A percentile compares a stretch with the other conserved stretches of the same genome.
These are phyloP conservation scores for Albula goreensis DNA, from an alignment of 2,113 vertebrate species.

Conservation along the genomic window DNA sequence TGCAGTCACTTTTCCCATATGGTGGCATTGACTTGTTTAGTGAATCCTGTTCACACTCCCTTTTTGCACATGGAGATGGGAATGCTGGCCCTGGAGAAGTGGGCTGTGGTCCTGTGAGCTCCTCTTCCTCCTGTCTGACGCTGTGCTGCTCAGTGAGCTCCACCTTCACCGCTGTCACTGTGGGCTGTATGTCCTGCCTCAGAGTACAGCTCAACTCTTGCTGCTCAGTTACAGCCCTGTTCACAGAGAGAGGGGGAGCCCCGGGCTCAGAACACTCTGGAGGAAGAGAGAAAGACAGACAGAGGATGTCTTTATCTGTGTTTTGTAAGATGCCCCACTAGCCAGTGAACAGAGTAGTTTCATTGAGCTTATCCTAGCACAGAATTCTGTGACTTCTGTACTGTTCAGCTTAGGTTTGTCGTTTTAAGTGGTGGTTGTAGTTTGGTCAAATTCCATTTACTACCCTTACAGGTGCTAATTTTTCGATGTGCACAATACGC, in stretches of 20 bases:
- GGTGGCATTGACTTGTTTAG: neutral
- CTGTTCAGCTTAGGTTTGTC: too few species aligned
- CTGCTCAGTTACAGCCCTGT: neutral
- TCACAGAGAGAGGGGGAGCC: neutral
- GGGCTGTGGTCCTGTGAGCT: neutral
- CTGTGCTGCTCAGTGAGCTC: neutral
- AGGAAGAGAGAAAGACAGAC: neutral
- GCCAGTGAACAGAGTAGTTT: too few species aligned
- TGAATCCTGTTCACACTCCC: neutral
- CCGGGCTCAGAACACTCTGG: neutral
- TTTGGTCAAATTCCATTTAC: too few species aligned
- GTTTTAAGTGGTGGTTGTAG: too few species aligned
- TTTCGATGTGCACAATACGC: too few species aligned
- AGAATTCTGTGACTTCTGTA: too few species aligned
- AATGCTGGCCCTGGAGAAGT: neutral
- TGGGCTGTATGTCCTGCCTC: slow-evolving; percentile 1
- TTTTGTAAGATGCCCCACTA: too few species aligned
- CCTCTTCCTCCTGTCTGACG: neutral
- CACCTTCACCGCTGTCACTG: neutral
- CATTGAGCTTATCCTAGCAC: too few species aligned
- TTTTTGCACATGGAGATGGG: neutral
- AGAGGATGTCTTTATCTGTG: neutral
- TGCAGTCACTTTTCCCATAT: neutral
- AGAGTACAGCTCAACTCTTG: neutral
- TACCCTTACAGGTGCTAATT: too few species aligned